Percentiles rank a stretch among this genome's conserved stretches.
Evolutionary conservation across 2,797 vertebrate species (phyloP).

Genomic region (Phataginus tetradactyla): DNA sequence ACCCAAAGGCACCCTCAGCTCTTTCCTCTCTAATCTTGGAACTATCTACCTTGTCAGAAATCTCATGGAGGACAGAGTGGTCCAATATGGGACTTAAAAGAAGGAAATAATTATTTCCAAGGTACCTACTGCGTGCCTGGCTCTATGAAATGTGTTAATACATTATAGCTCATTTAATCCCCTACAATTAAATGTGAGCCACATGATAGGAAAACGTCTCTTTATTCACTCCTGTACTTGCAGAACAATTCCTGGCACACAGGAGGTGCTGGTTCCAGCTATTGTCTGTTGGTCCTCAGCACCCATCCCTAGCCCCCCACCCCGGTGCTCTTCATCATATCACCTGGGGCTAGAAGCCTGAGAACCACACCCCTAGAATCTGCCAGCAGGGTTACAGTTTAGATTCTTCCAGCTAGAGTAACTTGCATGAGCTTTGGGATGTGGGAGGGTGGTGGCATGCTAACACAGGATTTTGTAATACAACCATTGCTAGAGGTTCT

Average conservation of each 20-base stretch:
- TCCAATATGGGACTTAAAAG: neutral
- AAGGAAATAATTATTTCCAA: constrained; percentile 4
- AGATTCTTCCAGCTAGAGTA: neutral
- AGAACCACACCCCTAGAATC: neutral
- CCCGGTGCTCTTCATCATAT: neutral
- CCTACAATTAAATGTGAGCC: constrained; percentile 2
- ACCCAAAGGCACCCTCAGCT: neutral
- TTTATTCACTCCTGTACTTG: neutral
- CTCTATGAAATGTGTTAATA: neutral
- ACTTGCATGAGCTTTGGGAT: neutral
- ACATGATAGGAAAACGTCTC: neutral
- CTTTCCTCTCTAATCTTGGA: neutral
- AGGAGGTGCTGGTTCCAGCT: neutral
- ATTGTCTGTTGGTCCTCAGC: neutral
- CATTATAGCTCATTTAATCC: neutral
- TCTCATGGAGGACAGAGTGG: neutral
- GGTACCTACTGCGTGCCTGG: neutral
- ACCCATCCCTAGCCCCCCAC: neutral
- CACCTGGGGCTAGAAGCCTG: neutral
- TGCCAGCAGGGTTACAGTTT: neutral
- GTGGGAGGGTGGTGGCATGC: neutral
- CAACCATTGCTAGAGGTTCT: neutral
- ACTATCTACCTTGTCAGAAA: neutral
- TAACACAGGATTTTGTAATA: neutral
- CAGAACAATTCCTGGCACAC: neutral